These are phyloP conservation scores for Styela plicata DNA, from an alignment of 23 tunicate species.

Conservation along the genomic window DNA sequence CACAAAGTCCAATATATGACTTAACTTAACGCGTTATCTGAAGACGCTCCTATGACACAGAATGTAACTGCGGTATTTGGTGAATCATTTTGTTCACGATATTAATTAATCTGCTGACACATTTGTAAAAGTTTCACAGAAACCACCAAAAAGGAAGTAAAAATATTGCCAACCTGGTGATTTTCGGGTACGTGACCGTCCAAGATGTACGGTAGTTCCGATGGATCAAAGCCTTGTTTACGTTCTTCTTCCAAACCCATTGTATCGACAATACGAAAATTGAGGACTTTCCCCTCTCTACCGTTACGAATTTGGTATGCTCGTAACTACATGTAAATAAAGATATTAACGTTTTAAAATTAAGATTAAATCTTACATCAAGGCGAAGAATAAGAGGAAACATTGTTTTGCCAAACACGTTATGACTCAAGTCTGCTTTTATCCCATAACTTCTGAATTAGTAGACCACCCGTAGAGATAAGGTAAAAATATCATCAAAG, in stretches of 20 bases:
- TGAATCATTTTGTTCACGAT: too few species aligned
- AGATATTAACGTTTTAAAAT: not conserved
- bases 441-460: too few species aligned
- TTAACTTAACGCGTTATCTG: too few species aligned
- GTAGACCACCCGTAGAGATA: not conserved
- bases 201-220: constrained; percentile 77
- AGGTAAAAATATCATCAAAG: not conserved
- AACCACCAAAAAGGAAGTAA: not conserved
- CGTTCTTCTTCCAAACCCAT: constrained; percentile 89
- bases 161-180: constrained; percentile 56
- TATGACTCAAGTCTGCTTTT: not conserved
- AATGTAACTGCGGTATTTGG: too few species aligned
- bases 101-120: too few species aligned
- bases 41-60: too few species aligned
- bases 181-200: constrained; percentile 94
- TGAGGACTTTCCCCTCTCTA: constrained; percentile 75
- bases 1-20: too few species aligned
- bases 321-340: constrained; percentile 55
- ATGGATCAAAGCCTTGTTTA: constrained; percentile 76
- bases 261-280: constrained; percentile 82
- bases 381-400: not conserved
- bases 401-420: not conserved
- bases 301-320: constrained; percentile 83
- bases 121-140: too few species aligned
- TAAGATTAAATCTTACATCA: not conserved